These are phyloP conservation scores for Danio albolineatus DNA, from an alignment of 2,797 vertebrate genomes.

Conservation along the genomic window DNA sequence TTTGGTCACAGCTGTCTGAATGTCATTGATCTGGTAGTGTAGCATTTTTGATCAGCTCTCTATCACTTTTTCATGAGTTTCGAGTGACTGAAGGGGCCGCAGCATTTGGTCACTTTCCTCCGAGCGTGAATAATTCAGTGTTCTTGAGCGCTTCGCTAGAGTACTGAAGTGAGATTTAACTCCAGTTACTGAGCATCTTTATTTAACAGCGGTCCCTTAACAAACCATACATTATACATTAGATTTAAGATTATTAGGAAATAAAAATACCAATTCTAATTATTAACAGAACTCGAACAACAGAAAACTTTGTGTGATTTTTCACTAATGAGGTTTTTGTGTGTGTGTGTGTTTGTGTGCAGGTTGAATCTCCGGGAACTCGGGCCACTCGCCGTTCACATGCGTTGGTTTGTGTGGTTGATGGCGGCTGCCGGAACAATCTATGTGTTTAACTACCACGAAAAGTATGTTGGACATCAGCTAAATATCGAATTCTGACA, in stretches of 20 bases:
- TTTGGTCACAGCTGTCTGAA: background rate
- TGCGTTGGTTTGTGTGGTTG: slow-evolving; percentile 99
- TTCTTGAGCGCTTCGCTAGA: background rate
- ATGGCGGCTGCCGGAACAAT: slow-evolving; percentile 96
- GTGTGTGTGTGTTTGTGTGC: slow-evolving; percentile 46
- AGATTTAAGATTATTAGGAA: no score
- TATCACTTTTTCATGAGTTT: no score
- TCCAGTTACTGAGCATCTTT: background rate
- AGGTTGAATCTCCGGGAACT: slow-evolving; percentile 98
- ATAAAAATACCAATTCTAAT: no score
- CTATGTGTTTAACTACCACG: slow-evolving; percentile 97
- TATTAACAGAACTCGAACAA: no score
- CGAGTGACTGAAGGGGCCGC: background rate
- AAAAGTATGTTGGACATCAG: slow-evolving; percentile 83
- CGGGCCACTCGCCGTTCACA: slow-evolving; percentile 92
- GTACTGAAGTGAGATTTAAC: background rate
- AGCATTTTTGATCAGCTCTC: background rate
- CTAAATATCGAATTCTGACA: background rate
- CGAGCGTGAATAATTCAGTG: background rate
- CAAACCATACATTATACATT: background rate
- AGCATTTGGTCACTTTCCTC: background rate
- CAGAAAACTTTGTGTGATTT: background rate
- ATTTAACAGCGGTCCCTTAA: background rate
- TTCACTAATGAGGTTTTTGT: slow-evolving; percentile 2
- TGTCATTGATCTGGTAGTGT: background rate